These are phyloP conservation scores for Atlantisia rogersi DNA, from an alignment of 2,113 vertebrate genomes.

Conservation along the genomic window DNA sequence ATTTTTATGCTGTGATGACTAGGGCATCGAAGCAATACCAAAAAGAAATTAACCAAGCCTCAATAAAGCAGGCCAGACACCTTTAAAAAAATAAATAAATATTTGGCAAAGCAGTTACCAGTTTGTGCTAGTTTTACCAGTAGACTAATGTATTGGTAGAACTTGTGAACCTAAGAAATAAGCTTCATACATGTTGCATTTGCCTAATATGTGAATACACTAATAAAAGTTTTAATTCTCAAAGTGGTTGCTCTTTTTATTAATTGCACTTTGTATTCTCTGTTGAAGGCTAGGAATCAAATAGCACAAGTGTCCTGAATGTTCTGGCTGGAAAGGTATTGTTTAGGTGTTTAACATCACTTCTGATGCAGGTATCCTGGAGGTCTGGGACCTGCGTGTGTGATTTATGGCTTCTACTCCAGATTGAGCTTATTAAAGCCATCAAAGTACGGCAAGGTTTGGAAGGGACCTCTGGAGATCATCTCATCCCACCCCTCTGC, in stretches of 20 bases:
- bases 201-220: constrained; percentile 94
- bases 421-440: neutral
- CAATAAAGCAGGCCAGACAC: constrained; percentile 42
- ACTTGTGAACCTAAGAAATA: constrained; percentile 85
- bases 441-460: no score
- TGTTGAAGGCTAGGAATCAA: neutral
- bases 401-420: neutral
- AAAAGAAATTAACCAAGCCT: constrained; percentile 44
- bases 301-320: no score
- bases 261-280: neutral
- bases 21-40: constrained; percentile 73
- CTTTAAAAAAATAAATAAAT: neutral
- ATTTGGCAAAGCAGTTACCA: constrained; percentile 76
- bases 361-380: accelerated
- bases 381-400: neutral
- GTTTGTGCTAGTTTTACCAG: constrained; percentile 84
- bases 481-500: no score
- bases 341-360: neutral
- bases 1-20: constrained; percentile 61
- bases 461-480: no score
- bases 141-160: constrained; percentile 87
- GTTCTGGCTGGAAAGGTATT: neutral
- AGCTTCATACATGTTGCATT: constrained; percentile 91
- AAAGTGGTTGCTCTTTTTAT: neutral
- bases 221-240: constrained; percentile 93